Conservation (phyloP, 2,888 invertebrate species). For the Zygogramma bicolorata region DNA sequence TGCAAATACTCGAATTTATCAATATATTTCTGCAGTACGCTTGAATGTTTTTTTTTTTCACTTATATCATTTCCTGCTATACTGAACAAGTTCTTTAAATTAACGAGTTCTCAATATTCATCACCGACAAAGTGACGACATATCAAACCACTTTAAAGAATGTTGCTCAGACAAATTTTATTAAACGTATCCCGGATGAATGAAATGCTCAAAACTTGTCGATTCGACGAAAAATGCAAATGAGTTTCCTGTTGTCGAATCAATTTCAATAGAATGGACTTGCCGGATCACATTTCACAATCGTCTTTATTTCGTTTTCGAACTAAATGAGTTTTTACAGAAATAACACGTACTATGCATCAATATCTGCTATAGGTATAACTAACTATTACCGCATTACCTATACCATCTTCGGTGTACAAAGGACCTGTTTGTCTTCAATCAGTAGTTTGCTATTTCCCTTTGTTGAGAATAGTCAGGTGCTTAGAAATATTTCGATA, state of each 20-base stretch:
- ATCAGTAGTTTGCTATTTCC: too few relatives aligned
- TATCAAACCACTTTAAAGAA: conserved; percentile 43
- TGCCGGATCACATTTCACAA: conserved; percentile 1
- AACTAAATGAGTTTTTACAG: background rate
- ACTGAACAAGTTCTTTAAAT: conserved; percentile 30
- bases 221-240: conserved; percentile 38
- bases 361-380: too few relatives aligned
- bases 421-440: too few relatives aligned
- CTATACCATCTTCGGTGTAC: too few relatives aligned
- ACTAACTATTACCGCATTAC: too few relatives aligned
- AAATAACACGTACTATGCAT: conserved; percentile 1
- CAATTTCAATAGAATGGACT: conserved; percentile 33
- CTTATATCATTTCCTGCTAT: conserved; percentile 30
- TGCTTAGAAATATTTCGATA: too few relatives aligned
- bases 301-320: background rate
- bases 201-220: conserved; percentile 48
- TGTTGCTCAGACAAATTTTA: conserved; percentile 29
- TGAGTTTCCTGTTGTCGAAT: conserved; percentile 28
- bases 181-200: conserved; percentile 43
- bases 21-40: conserved; percentile 14
- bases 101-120: conserved; percentile 39
- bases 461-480: too few relatives aligned
- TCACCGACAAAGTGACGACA: conserved; percentile 31
- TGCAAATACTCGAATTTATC: background rate
- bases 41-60: conserved; percentile 16